Base-by-base conservation (phyloP, 2,888 invertebrate species). In the Sarcophaga caerulescens region DNA sequence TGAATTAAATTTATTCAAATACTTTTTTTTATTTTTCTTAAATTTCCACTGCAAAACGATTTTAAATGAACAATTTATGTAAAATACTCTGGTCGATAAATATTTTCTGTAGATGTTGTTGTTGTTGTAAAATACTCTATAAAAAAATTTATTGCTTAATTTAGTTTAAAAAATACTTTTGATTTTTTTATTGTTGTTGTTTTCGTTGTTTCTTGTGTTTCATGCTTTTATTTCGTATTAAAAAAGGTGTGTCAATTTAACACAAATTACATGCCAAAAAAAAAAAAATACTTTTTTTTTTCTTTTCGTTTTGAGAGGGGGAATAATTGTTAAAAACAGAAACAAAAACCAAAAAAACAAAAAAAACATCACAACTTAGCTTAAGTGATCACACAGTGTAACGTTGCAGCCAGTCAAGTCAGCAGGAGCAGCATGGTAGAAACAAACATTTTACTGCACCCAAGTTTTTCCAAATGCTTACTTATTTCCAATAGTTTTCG, bases 181-280 rank as follows among this genome's bases (percentile, higher is more conserved):
- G 65, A 52, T 60, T 73, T 63, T 47, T 57, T 62, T 47, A 10
- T 57, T 65, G n/a, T 11, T 52, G n/a, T 68, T 70, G 47, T 47
- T 63, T 23, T 84, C 80, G 17, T 35, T 66, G 65, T 62, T 47
- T 73, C 65, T 60, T 65, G 65, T 62, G 19, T 17, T 63, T 65
- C 44, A 10, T 62, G 19, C 62, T 70, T 59, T 59, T 63, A 66
- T 79, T 84, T 79, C 59, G 75, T 75, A 84, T 84, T 78, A 82
- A 84, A 81, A 85, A 84, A 86, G 86, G 86, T 86, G 86, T 86
- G 86, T 84, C 86, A 84, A 81, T 81, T 86, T 84, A 86, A 86
- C 86, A 86, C 86, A 86, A 86, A 84, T 86, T 86, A 86, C 86
- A 86, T 84, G 86, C 86, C 78, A 86, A 86, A 86, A 83, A 70